phyloP scores from a whole-genome alignment of 1,140 invertebrate species.

The Venturia canescens region DNA sequence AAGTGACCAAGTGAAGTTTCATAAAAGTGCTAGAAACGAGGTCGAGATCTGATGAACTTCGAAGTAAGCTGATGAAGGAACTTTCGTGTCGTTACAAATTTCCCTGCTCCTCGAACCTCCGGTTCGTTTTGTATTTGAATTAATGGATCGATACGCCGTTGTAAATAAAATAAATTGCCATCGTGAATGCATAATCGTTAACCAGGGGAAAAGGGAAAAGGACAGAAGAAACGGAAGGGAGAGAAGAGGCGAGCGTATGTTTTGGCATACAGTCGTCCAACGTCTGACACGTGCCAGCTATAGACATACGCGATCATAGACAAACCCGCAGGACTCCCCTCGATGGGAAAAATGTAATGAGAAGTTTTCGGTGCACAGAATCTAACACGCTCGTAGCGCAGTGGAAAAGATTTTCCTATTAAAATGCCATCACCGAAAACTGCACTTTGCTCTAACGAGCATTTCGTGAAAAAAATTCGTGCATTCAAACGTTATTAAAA shows the following conservation, averaged over 20 bases:
- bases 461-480: too few species aligned
- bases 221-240: not conserved
- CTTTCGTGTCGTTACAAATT: not conserved
- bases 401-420: not conserved
- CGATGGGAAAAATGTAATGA: conserved; percentile 47
- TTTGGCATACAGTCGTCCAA: conserved; percentile 45
- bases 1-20: too few species aligned
- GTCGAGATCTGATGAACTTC: not conserved
- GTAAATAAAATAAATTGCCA: conserved; percentile 3
- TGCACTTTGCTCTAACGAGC: too few species aligned
- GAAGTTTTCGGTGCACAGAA: conserved; percentile 37
- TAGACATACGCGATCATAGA: not conserved
- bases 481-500: too few species aligned
- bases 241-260: conserved; percentile 23
- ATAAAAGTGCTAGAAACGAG: too few species aligned
- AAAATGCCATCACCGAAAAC: not conserved
- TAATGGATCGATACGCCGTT: not conserved
- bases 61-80: too few species aligned
- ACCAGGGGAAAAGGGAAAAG: not conserved
- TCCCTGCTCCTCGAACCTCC: not conserved
- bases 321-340: conserved; percentile 9
- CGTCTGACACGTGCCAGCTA: conserved; percentile 48
- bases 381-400: not conserved
- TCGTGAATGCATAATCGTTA: conserved; percentile 11
- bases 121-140: not conserved